phyloP scores from a whole-genome alignment of 2,113 vertebrate genomes.

The Chamaetylas fuelleborni region DNA sequence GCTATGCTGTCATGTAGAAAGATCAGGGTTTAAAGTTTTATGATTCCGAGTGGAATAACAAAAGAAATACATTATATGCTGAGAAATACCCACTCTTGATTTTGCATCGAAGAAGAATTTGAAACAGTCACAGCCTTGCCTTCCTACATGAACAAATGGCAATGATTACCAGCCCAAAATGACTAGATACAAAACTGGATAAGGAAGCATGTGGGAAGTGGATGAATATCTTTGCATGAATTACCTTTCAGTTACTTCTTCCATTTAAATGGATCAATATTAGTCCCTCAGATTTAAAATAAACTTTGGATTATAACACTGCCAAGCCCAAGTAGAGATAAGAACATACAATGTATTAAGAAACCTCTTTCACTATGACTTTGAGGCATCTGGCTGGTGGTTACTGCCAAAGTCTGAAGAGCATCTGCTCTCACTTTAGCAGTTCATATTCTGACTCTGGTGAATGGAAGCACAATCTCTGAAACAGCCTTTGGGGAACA shows the following conservation, averaged over 20 bases:
- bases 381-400: constrained; percentile 64
- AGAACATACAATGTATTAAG: constrained; percentile 21
- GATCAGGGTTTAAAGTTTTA: constrained; percentile 1
- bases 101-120: neutral
- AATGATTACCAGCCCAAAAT: neutral
- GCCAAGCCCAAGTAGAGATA: constrained; percentile 54
- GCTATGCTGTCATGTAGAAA: neutral
- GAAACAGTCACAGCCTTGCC: neutral
- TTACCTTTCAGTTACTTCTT: constrained; percentile 5
- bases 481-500: constrained; percentile 68
- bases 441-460: constrained; percentile 54
- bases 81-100: constrained; percentile 11
- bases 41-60: neutral
- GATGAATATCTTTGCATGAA: neutral
- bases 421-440: constrained; percentile 71
- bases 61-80: neutral
- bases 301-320: constrained; percentile 10
- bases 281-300: constrained; percentile 22
- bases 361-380: constrained; percentile 54
- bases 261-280: constrained; percentile 10
- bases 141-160: constrained; percentile 1
- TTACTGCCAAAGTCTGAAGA: constrained; percentile 42
- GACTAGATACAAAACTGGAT: neutral
- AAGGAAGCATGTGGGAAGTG: neutral
- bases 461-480: constrained; percentile 57